These are phyloP conservation scores for Cottus gobio DNA, from an alignment of 2,113 vertebrate species.

Conservation along the genomic window DNA sequence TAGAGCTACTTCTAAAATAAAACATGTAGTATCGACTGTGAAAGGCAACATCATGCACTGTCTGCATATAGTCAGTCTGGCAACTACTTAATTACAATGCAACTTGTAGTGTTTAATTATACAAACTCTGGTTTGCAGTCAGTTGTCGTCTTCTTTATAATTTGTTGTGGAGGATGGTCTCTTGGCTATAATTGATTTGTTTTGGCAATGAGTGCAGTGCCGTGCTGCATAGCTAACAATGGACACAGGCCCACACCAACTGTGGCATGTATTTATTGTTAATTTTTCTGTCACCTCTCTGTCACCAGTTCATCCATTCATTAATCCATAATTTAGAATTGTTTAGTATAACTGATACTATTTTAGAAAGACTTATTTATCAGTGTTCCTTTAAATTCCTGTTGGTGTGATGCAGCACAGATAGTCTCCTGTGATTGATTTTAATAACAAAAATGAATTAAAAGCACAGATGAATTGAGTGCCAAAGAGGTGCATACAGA, in stretches of 20 bases:
- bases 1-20: background rate
- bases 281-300: background rate
- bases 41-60: conserved; percentile 1
- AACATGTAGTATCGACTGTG: background rate
- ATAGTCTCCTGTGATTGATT: background rate
- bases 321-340: background rate
- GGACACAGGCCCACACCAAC: background rate
- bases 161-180: conserved; percentile 12
- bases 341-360: background rate
- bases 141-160: conserved; percentile 37
- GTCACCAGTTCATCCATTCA: background rate
- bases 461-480: background rate
- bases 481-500: background rate
- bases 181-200: conserved; percentile 47
- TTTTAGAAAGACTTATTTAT: background rate
- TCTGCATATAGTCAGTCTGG: conserved; percentile 3
- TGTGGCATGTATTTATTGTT: background rate
- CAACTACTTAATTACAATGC: conserved; percentile 44
- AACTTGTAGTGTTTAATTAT: conserved; percentile 52
- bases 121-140: conserved; percentile 28
- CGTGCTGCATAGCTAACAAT: conserved; percentile 22
- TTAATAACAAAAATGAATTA: background rate
- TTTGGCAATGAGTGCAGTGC: conserved; percentile 26
- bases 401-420: background rate
- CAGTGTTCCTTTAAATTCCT: background rate